These are phyloP conservation scores for Trichonephila inaurata DNA, from an alignment of 1,140 invertebrate genomes.

Conservation along the genomic window DNA sequence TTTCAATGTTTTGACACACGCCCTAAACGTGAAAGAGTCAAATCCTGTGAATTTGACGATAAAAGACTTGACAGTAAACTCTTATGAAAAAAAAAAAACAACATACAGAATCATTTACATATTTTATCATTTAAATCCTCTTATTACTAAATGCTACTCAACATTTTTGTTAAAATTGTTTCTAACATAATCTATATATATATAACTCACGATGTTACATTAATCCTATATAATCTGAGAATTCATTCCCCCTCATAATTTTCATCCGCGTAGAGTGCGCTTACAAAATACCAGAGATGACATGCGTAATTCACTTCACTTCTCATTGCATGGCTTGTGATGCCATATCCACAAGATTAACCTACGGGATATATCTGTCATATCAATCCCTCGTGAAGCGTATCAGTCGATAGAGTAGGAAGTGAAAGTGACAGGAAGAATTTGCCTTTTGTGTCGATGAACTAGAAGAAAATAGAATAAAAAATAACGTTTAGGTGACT, in stretches of 20 bases:
- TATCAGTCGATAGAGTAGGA: constrained; percentile 3
- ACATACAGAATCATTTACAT: background rate
- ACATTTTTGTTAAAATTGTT: background rate
- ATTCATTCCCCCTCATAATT: background rate
- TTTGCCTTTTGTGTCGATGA: constrained; percentile 46
- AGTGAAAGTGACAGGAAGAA: constrained; percentile 46
- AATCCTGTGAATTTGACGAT: no score
- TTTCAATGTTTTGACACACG: no score
- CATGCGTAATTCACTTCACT: background rate
- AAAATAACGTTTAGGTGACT: background rate
- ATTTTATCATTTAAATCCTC: background rate
- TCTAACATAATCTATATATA: background rate
- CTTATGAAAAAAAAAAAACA: no score
- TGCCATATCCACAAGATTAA: constrained; percentile 35
- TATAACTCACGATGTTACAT: background rate
- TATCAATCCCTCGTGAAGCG: constrained; percentile 15
- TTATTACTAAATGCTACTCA: background rate
- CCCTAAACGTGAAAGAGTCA: no score
- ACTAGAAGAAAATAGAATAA: background rate
- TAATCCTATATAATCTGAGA: background rate
- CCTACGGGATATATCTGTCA: constrained; percentile 35
- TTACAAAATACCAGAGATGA: background rate
- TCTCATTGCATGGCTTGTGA: background rate
- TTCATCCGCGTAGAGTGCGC: background rate
- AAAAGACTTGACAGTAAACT: no score